Evolutionary conservation across 1,140 invertebrate species (phyloP).

Genomic region (Aphis gossypii): DNA sequence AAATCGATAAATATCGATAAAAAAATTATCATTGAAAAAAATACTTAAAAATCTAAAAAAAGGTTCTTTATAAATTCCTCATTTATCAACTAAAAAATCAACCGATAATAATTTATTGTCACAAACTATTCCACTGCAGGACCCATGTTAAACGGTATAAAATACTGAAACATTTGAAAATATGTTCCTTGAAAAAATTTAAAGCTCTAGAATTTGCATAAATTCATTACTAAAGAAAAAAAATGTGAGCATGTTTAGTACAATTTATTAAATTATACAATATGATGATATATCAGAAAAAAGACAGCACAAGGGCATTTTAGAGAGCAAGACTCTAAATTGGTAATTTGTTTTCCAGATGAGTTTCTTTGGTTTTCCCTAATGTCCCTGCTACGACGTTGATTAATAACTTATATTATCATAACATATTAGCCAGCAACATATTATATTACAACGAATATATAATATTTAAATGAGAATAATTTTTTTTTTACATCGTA

Average conservation of each 20-base stretch:
- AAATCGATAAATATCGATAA: too few species aligned
- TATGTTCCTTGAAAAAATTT: neutral
- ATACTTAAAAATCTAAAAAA: too few species aligned
- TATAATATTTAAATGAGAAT: neutral
- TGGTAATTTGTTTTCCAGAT: neutral
- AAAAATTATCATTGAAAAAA: too few species aligned
- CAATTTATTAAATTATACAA: neutral
- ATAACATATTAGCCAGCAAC: neutral
- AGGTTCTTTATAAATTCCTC: too few species aligned
- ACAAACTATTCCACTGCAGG: too few species aligned
- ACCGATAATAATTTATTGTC: too few species aligned
- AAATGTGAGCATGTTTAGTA: neutral
- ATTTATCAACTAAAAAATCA: too few species aligned
- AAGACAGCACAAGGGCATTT: neutral
- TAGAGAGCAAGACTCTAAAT: neutral
- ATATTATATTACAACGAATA: neutral
- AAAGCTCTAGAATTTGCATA: neutral
- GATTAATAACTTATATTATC: constrained; percentile 1
- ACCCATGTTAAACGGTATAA: too few species aligned
- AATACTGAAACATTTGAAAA: neutral
- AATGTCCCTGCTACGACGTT: neutral
- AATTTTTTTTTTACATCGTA: neutral
- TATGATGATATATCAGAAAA: neutral
- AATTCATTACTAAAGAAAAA: neutral
- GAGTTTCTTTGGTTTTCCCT: neutral